phyloP scores from a whole-genome alignment of 1,140 invertebrate genomes.

The Zeugodacus cucurbitae region DNA sequence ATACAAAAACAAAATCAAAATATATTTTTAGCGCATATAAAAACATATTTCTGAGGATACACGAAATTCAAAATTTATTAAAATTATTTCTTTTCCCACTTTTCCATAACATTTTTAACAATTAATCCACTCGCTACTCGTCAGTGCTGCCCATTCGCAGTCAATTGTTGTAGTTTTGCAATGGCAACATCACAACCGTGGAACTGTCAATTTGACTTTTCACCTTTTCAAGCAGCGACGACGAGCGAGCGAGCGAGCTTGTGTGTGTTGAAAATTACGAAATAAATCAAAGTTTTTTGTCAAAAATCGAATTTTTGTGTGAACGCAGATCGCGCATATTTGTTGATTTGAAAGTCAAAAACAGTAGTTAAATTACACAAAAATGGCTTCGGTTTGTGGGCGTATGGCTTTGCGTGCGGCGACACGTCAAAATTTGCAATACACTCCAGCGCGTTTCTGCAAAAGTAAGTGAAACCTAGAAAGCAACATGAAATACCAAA shows the following conservation, averaged over 20 bases:
- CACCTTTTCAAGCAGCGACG: conserved; percentile 20
- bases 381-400: conserved; percentile 72
- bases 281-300: conserved; percentile 41
- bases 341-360: conserved; percentile 52
- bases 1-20: too few species aligned
- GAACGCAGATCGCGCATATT: conserved; percentile 20
- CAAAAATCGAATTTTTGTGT: conserved; percentile 35
- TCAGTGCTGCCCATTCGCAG: not conserved
- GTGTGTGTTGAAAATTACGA: conserved; percentile 46
- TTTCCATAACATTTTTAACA: not conserved
- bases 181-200: not conserved
- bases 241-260: not conserved
- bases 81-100: too few species aligned
- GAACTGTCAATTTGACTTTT: conserved; percentile 28
- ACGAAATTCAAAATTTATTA: too few species aligned
- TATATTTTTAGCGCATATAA: too few species aligned
- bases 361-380: conserved; percentile 51
- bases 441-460: conserved; percentile 65
- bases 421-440: conserved; percentile 68
- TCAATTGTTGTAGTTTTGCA: not conserved
- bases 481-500: not conserved
- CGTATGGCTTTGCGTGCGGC: conserved; percentile 67
- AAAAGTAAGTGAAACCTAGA: conserved; percentile 66
- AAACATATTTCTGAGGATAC: too few species aligned
- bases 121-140: not conserved